These are phyloP conservation scores for Peromyscus eremicus DNA, from an alignment of 2,797 vertebrate genomes.

Conservation along the genomic window DNA sequence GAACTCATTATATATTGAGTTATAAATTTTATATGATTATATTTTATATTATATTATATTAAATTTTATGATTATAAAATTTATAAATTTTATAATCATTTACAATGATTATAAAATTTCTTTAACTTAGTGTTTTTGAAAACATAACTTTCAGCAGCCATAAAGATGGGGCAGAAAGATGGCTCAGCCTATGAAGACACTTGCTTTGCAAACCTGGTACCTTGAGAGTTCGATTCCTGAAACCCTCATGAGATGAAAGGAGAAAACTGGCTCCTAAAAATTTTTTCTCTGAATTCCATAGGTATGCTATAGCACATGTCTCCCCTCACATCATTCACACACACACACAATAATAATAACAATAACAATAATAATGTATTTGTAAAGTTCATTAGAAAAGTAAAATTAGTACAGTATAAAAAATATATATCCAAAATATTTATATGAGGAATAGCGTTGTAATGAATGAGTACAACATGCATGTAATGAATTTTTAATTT, in stretches of 20 bases:
- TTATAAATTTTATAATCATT: no score
- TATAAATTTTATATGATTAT: no score
- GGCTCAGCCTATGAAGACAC: background rate
- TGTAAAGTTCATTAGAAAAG: background rate
- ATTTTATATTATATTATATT: no score
- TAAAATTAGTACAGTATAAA: background rate
- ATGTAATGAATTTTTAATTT: background rate
- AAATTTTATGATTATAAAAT: no score
- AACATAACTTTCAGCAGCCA: constrained; percentile 6
- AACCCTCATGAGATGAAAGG: background rate
- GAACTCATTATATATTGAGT: background rate
- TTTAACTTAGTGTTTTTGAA: background rate
- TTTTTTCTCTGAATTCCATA: background rate
- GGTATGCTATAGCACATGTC: background rate
- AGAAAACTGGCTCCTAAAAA: background rate
- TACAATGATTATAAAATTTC: background rate
- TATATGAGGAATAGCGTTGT: background rate
- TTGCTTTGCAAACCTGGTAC: background rate
- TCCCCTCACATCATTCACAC: background rate
- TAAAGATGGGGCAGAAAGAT: background rate
- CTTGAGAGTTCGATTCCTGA: background rate
- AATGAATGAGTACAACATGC: background rate
- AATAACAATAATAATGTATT: background rate
- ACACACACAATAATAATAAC: background rate
- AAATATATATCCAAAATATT: background rate